phyloP scores from a whole-genome alignment of 2,888 invertebrate genomes.

The Cryptops parisi region DNA sequence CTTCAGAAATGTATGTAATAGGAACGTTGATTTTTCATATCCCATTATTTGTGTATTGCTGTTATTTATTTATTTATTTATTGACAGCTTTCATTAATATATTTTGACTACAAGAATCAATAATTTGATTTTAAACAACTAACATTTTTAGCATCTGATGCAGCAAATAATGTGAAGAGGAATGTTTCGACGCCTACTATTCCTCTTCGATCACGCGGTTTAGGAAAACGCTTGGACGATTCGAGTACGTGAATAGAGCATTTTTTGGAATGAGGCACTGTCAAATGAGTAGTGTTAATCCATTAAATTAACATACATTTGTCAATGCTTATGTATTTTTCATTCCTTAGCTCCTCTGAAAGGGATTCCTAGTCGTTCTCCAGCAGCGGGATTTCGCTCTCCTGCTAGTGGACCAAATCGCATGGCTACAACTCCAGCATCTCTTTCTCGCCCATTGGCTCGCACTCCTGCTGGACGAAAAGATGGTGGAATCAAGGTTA shows the following conservation, averaged over 20 bases:
- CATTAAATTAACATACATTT: neutral
- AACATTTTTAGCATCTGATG: conserved; percentile 54
- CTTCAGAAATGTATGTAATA: conserved; percentile 57
- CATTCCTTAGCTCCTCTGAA: conserved; percentile 61
- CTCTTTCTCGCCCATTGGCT: conserved; percentile 38
- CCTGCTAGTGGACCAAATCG: conserved; percentile 20
- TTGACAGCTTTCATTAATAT: neutral
- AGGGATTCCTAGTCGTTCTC: conserved; percentile 72
- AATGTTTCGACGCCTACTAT: conserved; percentile 66
- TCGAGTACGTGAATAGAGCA: conserved; percentile 69
- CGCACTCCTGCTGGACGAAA: conserved; percentile 53
- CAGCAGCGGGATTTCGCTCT: conserved; percentile 37
- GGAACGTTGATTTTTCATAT: no score
- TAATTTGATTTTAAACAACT: no score
- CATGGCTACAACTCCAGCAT: conserved; percentile 25
- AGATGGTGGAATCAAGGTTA: conserved; percentile 83
- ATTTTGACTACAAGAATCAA: no score
- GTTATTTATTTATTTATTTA: conserved; percentile 13
- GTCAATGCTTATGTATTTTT: conserved; percentile 6
- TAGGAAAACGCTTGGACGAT: conserved; percentile 95
- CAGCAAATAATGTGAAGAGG: conserved; percentile 68
- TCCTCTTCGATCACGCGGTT: conserved; percentile 67
- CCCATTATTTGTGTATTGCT: no score
- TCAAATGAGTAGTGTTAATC: neutral
- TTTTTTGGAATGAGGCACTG: neutral